Base-by-base conservation (phyloP, 2,888 invertebrate genomes). In the Ganaspis brasiliensis region DNA sequence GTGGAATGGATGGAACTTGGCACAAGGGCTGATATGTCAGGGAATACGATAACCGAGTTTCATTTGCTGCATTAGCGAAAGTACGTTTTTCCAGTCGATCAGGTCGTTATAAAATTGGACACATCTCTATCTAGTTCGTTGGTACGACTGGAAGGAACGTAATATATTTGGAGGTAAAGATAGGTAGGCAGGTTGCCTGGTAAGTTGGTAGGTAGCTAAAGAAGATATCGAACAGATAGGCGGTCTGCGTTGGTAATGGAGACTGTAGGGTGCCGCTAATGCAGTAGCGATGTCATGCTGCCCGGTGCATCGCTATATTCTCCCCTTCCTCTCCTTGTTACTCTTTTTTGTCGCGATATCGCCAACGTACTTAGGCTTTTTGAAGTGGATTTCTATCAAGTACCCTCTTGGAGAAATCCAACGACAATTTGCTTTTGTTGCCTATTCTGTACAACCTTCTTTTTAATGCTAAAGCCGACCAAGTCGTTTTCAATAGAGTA, bases 251-350 rank as follows among this genome's bases (percentile, higher is more conserved):
- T 74, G 86, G 90, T 91, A 90, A 91, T 90, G 91, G 91, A 91
- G 89, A 89, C 90, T 85, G 91, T 88, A 87, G 89, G 90, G 87
- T 88, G 90, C 90, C 90, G 90, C 91, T 91, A 91, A 91, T 91
- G 91, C 91, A 91, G 91, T 91, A 91, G 91, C 91, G 90, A 91
- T 91, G 91, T 91, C 91, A 86, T 83, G 82, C 81, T 82, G 77
- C 80, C 85, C 76, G 79, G 61, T 73, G 83, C 85, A 84, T 85
- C 84, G 85, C 85, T 84, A 84, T 84, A 84, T 80, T 81, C 81
- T 80, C 77, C 74, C 79, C 59, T 57, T 45, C 26, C 24, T 3
- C 40, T 31, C 55, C 45, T 79, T 70, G 61, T 72, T 73, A 74
- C 63, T 10, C 76, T 81, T 82, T 79, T 82, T 75, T 77, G 80